Base-by-base conservation (phyloP, 2,113 vertebrate species). In the Shinisaurus crocodilurus region DNA sequence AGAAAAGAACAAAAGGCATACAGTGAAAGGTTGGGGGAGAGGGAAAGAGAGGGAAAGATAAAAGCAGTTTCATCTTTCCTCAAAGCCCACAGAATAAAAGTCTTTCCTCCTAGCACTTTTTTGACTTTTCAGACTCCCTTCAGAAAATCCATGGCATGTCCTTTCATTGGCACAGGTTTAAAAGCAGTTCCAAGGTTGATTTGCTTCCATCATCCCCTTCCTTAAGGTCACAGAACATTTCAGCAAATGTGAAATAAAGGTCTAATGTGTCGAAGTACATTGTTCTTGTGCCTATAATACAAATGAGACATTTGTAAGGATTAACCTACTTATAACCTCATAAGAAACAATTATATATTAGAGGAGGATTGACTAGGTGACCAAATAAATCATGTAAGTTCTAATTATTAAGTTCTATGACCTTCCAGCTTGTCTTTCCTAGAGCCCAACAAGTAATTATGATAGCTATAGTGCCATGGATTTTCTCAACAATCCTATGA, bases 181-280 rank as follows among this genome's bases (percentile, higher is more conserved):
- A 92, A 94, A 63, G 50, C 37, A 91, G 25, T 80, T 23, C 76
- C 92, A 89, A 93, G 8, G 79, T 76, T 84, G 90, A 5, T 4
- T 0, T 0, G 3, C 74, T 85, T 69, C 82, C 18, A 5, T 34
- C 89, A 10, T 85, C 92, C 54, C 80, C 34, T 45, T 91, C 13
- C 12, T 0, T 0, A 88, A 74, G 89, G 34, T 65, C 83, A 81
- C 40, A 87, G 60, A 70, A 29, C 9, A 25, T 40, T 89, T 70
- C 88, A 63, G 8, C 81, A 65, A 2, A 29, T 20, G 29, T 67
- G 69, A 37, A 90, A 90, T 43, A 40, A 92, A 91, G 82, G 32
- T 32, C 32, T 37, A 23, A 40, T 40, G 69, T 63, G 8, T 65
- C n/a, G 60, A 86, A 6, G 20, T 50, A 79, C n/a, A 34, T n/a